These are phyloP conservation scores for Aviceda subcristata DNA, from an alignment of 2,113 vertebrate species.

Conservation along the genomic window DNA sequence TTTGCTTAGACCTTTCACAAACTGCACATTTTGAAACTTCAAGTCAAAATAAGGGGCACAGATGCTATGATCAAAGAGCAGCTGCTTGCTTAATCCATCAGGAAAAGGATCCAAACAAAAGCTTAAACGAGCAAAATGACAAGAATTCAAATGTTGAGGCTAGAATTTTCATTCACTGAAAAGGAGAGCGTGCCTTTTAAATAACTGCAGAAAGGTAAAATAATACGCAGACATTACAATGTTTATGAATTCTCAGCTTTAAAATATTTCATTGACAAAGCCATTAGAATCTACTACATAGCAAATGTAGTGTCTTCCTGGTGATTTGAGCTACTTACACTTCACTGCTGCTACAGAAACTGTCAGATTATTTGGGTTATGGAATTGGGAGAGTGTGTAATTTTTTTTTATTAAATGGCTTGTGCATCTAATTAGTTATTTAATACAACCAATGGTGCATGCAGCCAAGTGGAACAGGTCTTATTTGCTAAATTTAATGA, in stretches of 20 bases:
- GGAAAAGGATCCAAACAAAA: constrained; percentile 25
- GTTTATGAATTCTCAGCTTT: background rate
- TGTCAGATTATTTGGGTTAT: background rate
- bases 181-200: background rate
- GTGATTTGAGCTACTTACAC: background rate
- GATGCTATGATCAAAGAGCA: constrained; percentile 16
- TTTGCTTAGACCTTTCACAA: background rate
- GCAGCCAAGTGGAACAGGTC: constrained; percentile 26
- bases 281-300: background rate
- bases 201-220: background rate
- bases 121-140: background rate
- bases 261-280: background rate
- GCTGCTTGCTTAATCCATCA: constrained; percentile 16
- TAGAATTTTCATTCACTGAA: background rate
- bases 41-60: background rate
- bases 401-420: background rate
- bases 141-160: background rate
- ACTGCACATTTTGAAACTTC: background rate
- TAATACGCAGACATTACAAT: background rate
- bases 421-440: constrained; percentile 14
- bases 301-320: background rate
- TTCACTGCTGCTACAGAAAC: background rate
- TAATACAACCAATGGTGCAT: background rate
- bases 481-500: constrained; percentile 29
- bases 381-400: background rate